Percentiles rank a stretch among this genome's conserved stretches.
These are phyloP conservation scores for Drosophila nigrodunni DNA, from an alignment of 1,140 invertebrate genomes.

Conservation along the genomic window DNA sequence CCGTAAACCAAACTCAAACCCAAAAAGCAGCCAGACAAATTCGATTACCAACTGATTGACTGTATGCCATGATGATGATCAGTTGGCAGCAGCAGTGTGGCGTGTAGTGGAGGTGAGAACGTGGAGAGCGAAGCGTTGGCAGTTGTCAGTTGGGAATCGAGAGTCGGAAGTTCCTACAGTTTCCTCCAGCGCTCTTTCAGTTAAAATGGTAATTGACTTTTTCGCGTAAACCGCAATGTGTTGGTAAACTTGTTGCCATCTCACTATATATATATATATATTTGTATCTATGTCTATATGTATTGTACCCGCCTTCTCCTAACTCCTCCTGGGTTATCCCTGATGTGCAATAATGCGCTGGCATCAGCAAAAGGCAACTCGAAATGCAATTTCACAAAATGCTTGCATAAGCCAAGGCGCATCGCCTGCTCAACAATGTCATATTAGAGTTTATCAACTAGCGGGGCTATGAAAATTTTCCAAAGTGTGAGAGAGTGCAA, in stretches of 20 bases:
- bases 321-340: conserved; percentile 7
- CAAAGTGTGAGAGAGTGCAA: background rate
- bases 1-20: conserved; percentile 33
- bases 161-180: background rate
- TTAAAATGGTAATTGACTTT: conserved; percentile 82
- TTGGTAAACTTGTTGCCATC: conserved; percentile 79
- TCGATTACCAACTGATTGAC: conserved; percentile 79
- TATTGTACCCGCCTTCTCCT: background rate
- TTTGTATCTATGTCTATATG: conserved; percentile 9
- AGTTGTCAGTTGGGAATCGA: background rate
- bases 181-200: conserved; percentile 49
- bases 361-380: conserved; percentile 56
- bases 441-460: conserved; percentile 81
- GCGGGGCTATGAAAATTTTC: conserved; percentile 74
- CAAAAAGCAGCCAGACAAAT: conserved; percentile 61
- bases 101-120: conserved; percentile 7
- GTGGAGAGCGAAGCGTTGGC: too few species aligned
- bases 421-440: conserved; percentile 62
- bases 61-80: conserved; percentile 46
- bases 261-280: conserved; percentile 56
- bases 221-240: conserved; percentile 77
- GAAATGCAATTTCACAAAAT: conserved; percentile 78
- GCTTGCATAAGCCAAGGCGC: conserved; percentile 73
- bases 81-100: conserved; percentile 19
- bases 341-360: conserved; percentile 66